These are phyloP conservation scores for Magallana ariakensis DNA, from an alignment of 1,140 invertebrate genomes.

Conservation along the genomic window DNA sequence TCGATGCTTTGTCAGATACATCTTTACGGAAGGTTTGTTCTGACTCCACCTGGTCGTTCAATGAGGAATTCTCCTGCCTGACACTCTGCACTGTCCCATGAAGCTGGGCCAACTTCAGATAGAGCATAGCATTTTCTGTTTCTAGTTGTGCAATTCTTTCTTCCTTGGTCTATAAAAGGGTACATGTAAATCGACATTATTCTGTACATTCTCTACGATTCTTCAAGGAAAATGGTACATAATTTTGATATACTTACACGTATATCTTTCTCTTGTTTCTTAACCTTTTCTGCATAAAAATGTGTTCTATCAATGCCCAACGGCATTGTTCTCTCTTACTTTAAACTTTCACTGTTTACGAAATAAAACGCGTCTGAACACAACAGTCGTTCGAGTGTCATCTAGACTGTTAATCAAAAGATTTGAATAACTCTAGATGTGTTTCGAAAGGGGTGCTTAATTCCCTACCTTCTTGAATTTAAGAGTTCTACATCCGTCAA, in stretches of 20 bases:
- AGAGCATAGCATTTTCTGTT: slow-evolving; percentile 77
- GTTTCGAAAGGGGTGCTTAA: background rate
- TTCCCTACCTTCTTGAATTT: background rate
- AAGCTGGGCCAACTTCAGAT: slow-evolving; percentile 75
- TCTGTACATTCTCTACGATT: background rate
- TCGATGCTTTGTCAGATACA: slow-evolving; percentile 60
- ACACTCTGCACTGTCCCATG: slow-evolving; percentile 65
- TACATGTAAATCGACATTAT: background rate
- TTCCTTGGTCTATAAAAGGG: slow-evolving; percentile 66
- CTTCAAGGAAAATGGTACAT: background rate
- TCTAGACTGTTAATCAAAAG: background rate
- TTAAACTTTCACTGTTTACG: background rate
- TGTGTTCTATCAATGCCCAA: slow-evolving; percentile 68
- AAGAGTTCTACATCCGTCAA: slow-evolving; percentile 10
- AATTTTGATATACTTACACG: slow-evolving; percentile 41
- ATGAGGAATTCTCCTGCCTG: slow-evolving; percentile 57
- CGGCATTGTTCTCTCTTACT: slow-evolving; percentile 59
- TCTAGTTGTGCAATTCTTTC: slow-evolving; percentile 73
- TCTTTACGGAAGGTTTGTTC: slow-evolving; percentile 64
- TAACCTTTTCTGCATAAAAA: slow-evolving; percentile 69
- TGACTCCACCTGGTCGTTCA: slow-evolving; percentile 59
- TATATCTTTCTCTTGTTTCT: slow-evolving; percentile 63
- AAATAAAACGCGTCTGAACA: slow-evolving; percentile 26
- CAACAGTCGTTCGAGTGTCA: background rate
- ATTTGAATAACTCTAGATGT: background rate